Conservation (phyloP, 2,113 vertebrate species). For the Nibea coibor region DNA sequence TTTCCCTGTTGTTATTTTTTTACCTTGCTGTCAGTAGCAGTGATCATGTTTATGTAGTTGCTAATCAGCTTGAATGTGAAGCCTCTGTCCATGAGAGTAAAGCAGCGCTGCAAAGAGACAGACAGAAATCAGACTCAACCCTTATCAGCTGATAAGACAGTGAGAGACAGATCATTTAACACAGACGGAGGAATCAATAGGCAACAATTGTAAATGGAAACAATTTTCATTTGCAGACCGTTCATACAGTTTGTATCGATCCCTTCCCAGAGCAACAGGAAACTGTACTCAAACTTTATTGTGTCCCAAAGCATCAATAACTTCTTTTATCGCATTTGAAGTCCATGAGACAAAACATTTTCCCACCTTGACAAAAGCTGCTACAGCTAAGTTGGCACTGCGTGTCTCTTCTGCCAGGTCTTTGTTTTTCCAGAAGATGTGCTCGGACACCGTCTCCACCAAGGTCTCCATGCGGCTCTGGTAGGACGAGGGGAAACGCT, state of each 20-base stretch:
- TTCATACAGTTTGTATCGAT: conserved; percentile 38
- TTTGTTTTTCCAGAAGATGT: conserved; percentile 93
- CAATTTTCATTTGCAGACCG: conserved; percentile 29
- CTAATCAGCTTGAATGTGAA: conserved; percentile 95
- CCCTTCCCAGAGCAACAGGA: background rate
- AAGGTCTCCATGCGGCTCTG: conserved; percentile 90
- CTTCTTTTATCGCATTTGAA: background rate
- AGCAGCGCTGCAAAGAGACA: conserved; percentile 88
- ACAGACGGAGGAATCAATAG: conserved; percentile 36
- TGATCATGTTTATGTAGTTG: conserved; percentile 94
- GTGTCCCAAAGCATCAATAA: background rate
- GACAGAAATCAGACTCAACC: conserved; percentile 9
- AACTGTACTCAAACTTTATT: background rate
- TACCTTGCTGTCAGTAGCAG: conserved; percentile 93
- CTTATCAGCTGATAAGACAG: conserved; percentile 25
- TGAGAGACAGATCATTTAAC: conserved; percentile 26
- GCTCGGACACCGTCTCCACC: conserved; percentile 91
- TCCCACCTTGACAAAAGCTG: conserved; percentile 93
- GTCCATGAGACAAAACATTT: background rate
- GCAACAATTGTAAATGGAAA: conserved; percentile 7
- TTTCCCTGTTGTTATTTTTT: conserved; percentile 1
- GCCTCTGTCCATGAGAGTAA: conserved; percentile 97
- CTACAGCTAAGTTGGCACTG: conserved; percentile 91
- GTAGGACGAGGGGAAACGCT: conserved; percentile 92
- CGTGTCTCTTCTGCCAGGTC: conserved; percentile 92